Percentiles rank a stretch among this genome's conserved stretches.
phyloP scores from a whole-genome alignment of 2,113 vertebrate genomes.

The Acanthochromis polyacanthus region DNA sequence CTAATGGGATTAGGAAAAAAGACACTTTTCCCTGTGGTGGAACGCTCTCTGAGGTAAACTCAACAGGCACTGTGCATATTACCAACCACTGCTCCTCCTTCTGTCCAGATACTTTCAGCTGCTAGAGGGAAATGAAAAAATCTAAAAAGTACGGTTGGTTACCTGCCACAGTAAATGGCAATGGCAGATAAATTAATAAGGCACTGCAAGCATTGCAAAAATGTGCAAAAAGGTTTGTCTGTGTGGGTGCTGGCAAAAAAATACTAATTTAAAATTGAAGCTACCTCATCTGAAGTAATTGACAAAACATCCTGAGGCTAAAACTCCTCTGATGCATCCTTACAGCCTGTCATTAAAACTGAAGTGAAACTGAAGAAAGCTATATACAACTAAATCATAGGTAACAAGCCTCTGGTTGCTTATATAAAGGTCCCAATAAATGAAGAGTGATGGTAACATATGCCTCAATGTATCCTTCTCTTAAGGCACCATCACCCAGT shows the following conservation, averaged over 20 bases:
- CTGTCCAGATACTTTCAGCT: neutral
- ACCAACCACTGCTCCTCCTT: neutral
- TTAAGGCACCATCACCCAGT: neutral
- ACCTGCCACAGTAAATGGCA: too few relatives aligned
- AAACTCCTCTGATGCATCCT: neutral
- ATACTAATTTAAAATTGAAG: neutral
- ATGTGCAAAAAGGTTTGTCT: neutral
- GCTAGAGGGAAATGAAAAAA: too few relatives aligned
- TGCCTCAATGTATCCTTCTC: slow-evolving; percentile 1
- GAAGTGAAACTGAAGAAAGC: too few relatives aligned
- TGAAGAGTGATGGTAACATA: slow-evolving; percentile 12
- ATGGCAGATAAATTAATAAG: too few relatives aligned
- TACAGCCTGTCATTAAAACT: neutral
- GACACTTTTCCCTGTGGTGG: slow-evolving; percentile 14
- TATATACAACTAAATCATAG: slow-evolving; percentile 4
- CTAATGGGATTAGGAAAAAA: slow-evolving; percentile 31
- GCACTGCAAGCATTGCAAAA: too few relatives aligned
- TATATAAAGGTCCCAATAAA: slow-evolving; percentile 14
- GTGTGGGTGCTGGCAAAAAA: neutral
- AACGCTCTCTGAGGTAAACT: slow-evolving; percentile 13
- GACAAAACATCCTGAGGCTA: neutral
- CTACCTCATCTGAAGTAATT: neutral
- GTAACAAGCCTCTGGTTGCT: slow-evolving; percentile 25
- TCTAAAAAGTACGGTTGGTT: too few relatives aligned
- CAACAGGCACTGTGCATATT: neutral